These are phyloP conservation scores for Drosophila histrio DNA, from an alignment of 2,888 invertebrate genomes.

Conservation along the genomic window DNA sequence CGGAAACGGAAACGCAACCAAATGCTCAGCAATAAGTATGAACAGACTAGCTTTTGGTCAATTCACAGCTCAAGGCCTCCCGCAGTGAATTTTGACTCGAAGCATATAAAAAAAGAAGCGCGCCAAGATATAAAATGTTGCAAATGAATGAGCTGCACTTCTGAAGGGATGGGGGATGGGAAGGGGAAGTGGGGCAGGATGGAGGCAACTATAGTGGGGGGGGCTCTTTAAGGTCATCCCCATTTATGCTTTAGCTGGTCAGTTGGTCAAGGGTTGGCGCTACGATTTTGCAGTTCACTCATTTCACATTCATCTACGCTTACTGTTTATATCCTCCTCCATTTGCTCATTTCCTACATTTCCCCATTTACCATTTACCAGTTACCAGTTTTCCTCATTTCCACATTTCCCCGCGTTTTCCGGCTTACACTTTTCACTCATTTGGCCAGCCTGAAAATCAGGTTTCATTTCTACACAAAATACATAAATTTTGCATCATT, in stretches of 20 bases:
- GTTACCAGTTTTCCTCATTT: background rate
- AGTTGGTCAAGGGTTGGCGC: slow-evolving; percentile 59
- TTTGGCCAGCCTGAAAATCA: slow-evolving; percentile 70
- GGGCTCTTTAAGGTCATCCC: slow-evolving; percentile 48
- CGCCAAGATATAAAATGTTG: slow-evolving; percentile 6
- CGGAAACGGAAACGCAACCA: slow-evolving; percentile 67
- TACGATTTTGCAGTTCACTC: slow-evolving; percentile 10
- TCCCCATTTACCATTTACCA: slow-evolving; percentile 2
- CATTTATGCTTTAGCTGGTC: slow-evolving; percentile 41
- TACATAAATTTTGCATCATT: slow-evolving; percentile 83
- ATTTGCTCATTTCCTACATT: background rate
- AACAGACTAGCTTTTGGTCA: slow-evolving; percentile 37
- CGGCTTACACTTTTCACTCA: slow-evolving; percentile 57
- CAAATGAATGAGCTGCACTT: slow-evolving; percentile 8
- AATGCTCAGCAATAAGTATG: slow-evolving; percentile 40
- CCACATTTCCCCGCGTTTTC: background rate
- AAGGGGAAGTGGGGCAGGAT: too few species aligned
- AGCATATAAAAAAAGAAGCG: background rate
- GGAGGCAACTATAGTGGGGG: too few species aligned
- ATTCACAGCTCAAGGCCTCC: slow-evolving; percentile 10
- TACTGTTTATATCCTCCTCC: background rate
- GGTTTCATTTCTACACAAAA: slow-evolving; percentile 83
- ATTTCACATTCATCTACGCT: background rate
- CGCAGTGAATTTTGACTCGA: slow-evolving; percentile 5
- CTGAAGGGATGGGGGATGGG: background rate